These are phyloP conservation scores for Siderastrea siderea DNA, from an alignment of 92 coral and sea anemone species.

Conservation along the genomic window DNA sequence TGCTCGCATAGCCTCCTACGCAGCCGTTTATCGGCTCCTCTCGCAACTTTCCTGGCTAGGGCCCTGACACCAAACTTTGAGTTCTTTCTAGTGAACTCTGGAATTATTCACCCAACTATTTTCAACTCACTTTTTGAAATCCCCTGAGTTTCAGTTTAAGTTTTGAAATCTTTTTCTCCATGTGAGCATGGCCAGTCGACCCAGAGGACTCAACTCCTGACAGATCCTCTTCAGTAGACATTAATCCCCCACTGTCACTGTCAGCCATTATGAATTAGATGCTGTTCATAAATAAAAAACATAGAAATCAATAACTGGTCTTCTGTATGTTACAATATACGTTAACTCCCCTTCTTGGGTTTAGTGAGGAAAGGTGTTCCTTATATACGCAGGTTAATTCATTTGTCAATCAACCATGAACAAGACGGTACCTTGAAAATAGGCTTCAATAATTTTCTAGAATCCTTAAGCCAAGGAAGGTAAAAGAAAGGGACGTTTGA, in stretches of 20 bases:
- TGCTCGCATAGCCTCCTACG: too few relatives aligned
- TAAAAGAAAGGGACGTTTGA: too few relatives aligned
- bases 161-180: slow-evolving; percentile 55
- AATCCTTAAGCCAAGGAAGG: too few relatives aligned
- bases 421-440: too few relatives aligned
- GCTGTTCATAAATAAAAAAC: neutral
- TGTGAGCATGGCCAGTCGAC: slow-evolving; percentile 22
- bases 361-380: neutral
- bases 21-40: too few relatives aligned
- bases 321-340: neutral
- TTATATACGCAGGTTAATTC: too few relatives aligned
- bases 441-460: too few relatives aligned
- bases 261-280: slow-evolving; percentile 30
- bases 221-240: slow-evolving; percentile 46
- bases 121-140: slow-evolving; percentile 59
- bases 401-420: too few relatives aligned
- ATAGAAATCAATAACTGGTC: neutral
- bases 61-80: neutral
- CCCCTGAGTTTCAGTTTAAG: slow-evolving; percentile 58
- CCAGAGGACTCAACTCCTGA: slow-evolving; percentile 49
- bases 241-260: slow-evolving; percentile 49
- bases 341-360: neutral
- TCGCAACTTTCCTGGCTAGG: neutral
- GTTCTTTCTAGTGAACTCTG: neutral
- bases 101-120: neutral